A percentile compares a stretch with the other conserved stretches of the same genome.
Evolutionary conservation across 2,797 vertebrate genomes (phyloP).

Genomic region (Chrysocyon brachyurus): DNA sequence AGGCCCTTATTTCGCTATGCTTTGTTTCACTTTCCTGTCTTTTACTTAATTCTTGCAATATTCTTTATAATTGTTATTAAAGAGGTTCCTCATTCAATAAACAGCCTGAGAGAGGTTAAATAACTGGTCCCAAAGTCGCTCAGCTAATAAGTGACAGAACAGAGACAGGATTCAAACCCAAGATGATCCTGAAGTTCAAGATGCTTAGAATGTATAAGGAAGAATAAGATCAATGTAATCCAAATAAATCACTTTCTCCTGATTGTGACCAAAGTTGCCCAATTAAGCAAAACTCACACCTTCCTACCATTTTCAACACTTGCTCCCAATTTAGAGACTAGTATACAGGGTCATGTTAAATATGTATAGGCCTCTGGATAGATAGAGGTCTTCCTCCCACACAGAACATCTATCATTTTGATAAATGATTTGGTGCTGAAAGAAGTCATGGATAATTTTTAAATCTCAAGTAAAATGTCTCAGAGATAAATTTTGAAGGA

Average conservation of each 20-base stretch:
- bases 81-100: slow-evolving; percentile 8
- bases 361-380: not conserved
- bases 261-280: slow-evolving; percentile 12
- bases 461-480: slow-evolving; percentile 29
- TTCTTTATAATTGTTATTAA: not conserved
- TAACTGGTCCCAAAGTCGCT: not conserved
- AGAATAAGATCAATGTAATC: not conserved
- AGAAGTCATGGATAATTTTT: not conserved
- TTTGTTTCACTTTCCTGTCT: not conserved
- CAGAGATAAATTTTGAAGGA: slow-evolving; percentile 22
- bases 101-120: slow-evolving; percentile 29
- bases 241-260: slow-evolving; percentile 28
- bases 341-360: slow-evolving; percentile 5
- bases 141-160: slow-evolving; percentile 5
- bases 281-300: slow-evolving; percentile 56
- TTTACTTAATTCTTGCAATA: slow-evolving; percentile 33
- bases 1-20: not conserved
- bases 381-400: not conserved
- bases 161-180: slow-evolving; percentile 28
- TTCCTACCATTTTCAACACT: slow-evolving; percentile 50
- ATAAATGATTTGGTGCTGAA: slow-evolving; percentile 21
- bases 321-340: slow-evolving; percentile 40
- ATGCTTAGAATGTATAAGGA: not conserved
- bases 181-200: not conserved
- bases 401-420: not conserved